Base-by-base conservation (phyloP, 1,140 invertebrate genomes). In the Papilio glaucus region DNA sequence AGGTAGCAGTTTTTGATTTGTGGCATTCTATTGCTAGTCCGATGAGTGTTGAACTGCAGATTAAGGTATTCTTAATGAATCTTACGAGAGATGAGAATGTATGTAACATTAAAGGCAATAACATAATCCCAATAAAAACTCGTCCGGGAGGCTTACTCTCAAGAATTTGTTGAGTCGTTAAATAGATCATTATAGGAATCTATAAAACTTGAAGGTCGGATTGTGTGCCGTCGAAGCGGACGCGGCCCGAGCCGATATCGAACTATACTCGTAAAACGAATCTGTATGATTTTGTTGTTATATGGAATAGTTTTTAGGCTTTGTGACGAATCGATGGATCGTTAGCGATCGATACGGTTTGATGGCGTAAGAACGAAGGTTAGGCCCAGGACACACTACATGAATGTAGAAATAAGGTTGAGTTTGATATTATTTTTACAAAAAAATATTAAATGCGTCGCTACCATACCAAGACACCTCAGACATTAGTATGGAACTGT, bases 291-390 rank as follows among this genome's bases (percentile, higher is more conserved):
- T 79, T 79, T 88, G 84, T 88, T 84, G 85, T 83, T 83, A 81
- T 87, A 84, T 88, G 86, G 74, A 85, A 90, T 86, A 90, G 75
- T 84, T 90, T 90, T 86, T 88, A 89, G 75, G 73, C 76, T 71
- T 81, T 82, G 84, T 88, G 79, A 82, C 88, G 82, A 90, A 90
- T 89, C 68, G 82, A 26, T 57, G 57, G 78, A 82, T 89, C 81
- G 87, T 86, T 89, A 87, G 76, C 85, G 78, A 90, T 88, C 80
- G 81, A 74, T 81, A 89, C 84, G 86, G 81, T 87, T 84, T 82
- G 83, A 85, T 85, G 84, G 74, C 74, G 81, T 87, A 85, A 85
- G 77, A 82, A 82, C 72, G 6, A 83, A 82, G 77, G 81, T 83
- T 67, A 24, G 41, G 26, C 5, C 12, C 41, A 13, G 12, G 73